These are phyloP conservation scores for Andrena bicolor DNA, from an alignment of 2,888 invertebrate genomes.

Conservation along the genomic window DNA sequence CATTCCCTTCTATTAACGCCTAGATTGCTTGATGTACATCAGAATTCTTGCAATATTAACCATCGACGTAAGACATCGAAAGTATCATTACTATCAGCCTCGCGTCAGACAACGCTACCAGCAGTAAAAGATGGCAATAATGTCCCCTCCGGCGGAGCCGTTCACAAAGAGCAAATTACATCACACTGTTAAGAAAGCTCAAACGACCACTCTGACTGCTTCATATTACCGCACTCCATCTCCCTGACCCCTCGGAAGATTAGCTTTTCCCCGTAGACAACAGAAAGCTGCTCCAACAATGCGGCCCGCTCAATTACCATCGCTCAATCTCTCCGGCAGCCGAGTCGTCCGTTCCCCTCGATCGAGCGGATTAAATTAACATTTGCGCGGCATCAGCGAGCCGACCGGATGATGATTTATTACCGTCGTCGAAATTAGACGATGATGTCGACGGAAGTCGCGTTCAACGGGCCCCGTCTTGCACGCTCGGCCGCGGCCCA, in stretches of 20 bases:
- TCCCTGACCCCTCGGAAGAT: neutral
- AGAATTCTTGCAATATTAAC: too few species aligned
- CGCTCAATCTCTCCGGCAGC: neutral
- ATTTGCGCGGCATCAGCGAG: neutral
- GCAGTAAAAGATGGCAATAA: too few species aligned
- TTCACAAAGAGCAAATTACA: neutral
- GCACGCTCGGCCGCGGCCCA: neutral
- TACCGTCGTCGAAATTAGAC: conserved; percentile 14
- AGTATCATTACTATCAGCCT: too few species aligned
- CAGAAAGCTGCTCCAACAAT: neutral
- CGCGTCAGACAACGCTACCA: too few species aligned
- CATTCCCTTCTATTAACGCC: too few species aligned
- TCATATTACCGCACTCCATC: too few species aligned
- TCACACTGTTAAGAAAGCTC: neutral
- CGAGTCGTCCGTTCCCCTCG: neutral
- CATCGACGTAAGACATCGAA: too few species aligned
- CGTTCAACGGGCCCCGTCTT: neutral
- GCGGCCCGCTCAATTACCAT: conserved; percentile 5
- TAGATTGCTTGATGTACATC: too few species aligned
- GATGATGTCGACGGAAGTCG: neutral
- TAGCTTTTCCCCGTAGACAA: neutral
- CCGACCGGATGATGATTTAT: conserved; percentile 7
- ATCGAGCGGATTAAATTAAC: conserved; percentile 20
- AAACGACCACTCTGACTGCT: too few species aligned
- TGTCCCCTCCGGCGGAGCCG: neutral